Conservation (phyloP, 1,140 invertebrate species). For the Tribolium madens region DNA sequence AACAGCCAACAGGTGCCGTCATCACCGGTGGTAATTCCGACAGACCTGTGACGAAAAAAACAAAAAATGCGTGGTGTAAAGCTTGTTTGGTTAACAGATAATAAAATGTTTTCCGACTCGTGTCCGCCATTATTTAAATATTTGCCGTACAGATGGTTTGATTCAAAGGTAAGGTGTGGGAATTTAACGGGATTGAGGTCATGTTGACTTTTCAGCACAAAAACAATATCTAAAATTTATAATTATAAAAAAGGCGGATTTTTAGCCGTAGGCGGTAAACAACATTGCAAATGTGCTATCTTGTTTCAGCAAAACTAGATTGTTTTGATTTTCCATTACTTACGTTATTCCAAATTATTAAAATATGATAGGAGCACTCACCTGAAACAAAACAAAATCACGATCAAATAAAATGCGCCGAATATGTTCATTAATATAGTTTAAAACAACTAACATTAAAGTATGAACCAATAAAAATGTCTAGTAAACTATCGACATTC, state of each 20-base stretch:
- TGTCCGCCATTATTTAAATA: constrained; percentile 16
- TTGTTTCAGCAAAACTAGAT: neutral
- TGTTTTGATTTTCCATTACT: neutral
- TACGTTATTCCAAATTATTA: neutral
- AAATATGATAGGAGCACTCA: neutral
- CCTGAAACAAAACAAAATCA: neutral
- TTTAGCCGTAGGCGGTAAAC: neutral
- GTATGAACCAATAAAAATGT: neutral
- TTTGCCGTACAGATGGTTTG: constrained; percentile 18
- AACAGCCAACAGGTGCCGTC: constrained; percentile 32
- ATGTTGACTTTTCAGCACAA: neutral
- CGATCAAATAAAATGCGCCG: neutral
- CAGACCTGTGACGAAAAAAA: constrained; percentile 3
- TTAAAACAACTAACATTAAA: no score
- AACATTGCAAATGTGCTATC: neutral
- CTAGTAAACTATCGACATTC: neutral
- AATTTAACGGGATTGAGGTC: neutral
- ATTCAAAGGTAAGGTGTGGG: constrained; percentile 2
- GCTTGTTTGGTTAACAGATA: constrained; percentile 24
- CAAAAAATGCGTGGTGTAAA: neutral
- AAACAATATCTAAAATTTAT: constrained; percentile 20
- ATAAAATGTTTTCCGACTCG: constrained; percentile 26
- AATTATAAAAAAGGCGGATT: neutral
- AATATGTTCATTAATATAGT: no score
- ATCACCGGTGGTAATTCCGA: constrained; percentile 13